A percentile compares a stretch with the other conserved stretches of the same genome.
Conservation (phyloP, 2,888 invertebrate species). For the Clitarchus hookeri region DNA sequence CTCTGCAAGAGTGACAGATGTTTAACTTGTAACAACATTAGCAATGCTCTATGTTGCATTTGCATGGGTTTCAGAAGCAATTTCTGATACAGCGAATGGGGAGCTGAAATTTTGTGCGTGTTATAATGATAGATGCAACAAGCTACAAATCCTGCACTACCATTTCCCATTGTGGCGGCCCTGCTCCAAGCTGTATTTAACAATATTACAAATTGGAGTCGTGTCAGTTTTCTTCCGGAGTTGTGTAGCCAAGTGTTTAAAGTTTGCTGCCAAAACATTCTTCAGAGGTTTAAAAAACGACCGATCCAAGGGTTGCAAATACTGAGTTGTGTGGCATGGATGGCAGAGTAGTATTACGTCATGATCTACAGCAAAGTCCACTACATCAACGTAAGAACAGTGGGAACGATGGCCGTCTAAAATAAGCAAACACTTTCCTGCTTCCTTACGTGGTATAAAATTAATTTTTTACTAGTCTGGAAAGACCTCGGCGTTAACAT, state of each 20-base stretch:
- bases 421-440: no score
- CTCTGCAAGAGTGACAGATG: slow-evolving; percentile 27
- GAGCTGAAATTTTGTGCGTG: slow-evolving; percentile 39
- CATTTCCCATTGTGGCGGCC: slow-evolving; percentile 39
- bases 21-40: not conserved
- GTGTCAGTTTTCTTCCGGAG: slow-evolving; percentile 41
- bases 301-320: no score
- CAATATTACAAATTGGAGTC: slow-evolving; percentile 42
- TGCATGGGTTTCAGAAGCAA: slow-evolving; percentile 16
- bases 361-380: slow-evolving; percentile 45
- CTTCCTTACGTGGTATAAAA: slow-evolving; percentile 45
- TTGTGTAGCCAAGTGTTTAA: slow-evolving; percentile 41
- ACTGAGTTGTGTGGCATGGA: slow-evolving; percentile 46
- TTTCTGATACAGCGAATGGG: slow-evolving; percentile 37
- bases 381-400: slow-evolving; percentile 43
- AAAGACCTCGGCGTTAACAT: slow-evolving; percentile 44
- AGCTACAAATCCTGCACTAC: slow-evolving; percentile 37
- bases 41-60: not conserved
- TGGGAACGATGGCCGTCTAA: slow-evolving; percentile 49
- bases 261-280: slow-evolving; percentile 42
- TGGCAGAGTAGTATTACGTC: slow-evolving; percentile 45
- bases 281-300: no score
- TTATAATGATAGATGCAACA: slow-evolving; percentile 37
- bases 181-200: slow-evolving; percentile 36
- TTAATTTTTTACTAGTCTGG: slow-evolving; percentile 45